Conservation (phyloP, 2,113 vertebrate species). For the Tyrannus savana region DNA sequence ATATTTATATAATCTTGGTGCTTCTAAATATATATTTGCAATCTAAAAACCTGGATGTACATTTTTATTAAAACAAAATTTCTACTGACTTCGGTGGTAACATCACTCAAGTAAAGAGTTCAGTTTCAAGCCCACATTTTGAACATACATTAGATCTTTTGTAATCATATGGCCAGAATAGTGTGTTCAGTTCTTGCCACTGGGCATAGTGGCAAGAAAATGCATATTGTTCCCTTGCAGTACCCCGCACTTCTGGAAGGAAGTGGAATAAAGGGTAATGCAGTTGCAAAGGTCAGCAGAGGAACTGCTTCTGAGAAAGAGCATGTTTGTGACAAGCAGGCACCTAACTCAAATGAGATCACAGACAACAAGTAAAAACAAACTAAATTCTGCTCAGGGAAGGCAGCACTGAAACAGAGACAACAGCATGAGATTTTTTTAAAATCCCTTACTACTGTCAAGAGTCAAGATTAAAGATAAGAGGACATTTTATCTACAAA, state of each 20-base stretch:
- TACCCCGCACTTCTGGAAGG: not conserved
- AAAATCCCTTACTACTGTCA: not conserved
- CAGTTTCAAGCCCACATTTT: not conserved
- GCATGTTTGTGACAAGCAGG: not conserved
- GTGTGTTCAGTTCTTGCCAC: not conserved
- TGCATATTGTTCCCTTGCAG: not conserved
- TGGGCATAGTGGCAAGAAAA: not conserved
- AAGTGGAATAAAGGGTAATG: not conserved
- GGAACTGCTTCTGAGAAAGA: not conserved
- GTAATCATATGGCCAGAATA: not conserved
- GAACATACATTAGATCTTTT: not conserved
- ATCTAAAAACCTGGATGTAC: not conserved
- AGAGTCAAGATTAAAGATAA: not conserved
- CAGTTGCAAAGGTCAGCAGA: not conserved
- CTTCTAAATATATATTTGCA: not conserved
- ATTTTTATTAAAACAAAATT: not conserved
- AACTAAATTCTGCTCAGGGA: not conserved
- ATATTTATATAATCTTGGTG: not conserved
- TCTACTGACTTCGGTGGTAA: not conserved
- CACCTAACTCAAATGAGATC: not conserved
- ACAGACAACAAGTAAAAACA: not conserved
- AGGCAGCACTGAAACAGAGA: not conserved
- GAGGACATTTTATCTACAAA: not conserved
- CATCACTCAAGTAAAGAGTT: not conserved
- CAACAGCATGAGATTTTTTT: not conserved